Percentiles rank a stretch among this genome's conserved stretches.
Conservation (phyloP, 2,888 invertebrate genomes). For the Patella caerulea region DNA sequence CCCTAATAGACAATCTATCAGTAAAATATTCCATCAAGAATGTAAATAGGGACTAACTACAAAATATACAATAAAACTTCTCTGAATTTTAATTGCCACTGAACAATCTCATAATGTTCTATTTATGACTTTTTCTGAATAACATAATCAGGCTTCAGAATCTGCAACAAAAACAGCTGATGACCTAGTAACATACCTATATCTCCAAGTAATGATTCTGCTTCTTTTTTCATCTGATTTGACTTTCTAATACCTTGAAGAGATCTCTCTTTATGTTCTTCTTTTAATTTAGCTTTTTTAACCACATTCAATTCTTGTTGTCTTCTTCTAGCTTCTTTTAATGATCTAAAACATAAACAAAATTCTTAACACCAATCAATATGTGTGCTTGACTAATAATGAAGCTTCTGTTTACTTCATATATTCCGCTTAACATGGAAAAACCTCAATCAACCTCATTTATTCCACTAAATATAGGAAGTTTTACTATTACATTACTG, state of each 20-base stretch:
- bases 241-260: conserved; percentile 59
- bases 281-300: conserved; percentile 77
- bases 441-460: too few species aligned
- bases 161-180: too few species aligned
- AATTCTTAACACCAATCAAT: background rate
- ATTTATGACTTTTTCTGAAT: too few species aligned
- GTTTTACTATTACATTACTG: background rate
- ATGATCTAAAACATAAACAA: conserved; percentile 73
- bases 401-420: background rate
- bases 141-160: too few species aligned
- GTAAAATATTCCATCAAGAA: too few species aligned
- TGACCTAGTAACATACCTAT: background rate
- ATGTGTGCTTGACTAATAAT: background rate
- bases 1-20: too few species aligned
- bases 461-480: too few species aligned
- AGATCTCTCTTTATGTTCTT: conserved; percentile 55
- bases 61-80: too few species aligned
- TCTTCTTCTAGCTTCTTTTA: conserved; percentile 85
- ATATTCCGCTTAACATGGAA: background rate
- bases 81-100: too few species aligned
- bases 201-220: background rate
- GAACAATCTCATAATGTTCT: too few species aligned
- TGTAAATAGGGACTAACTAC: too few species aligned
- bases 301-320: conserved; percentile 81
- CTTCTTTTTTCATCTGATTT: conserved; percentile 28